phyloP scores from a whole-genome alignment of 2,797 vertebrate species.

The Bucorvus abyssinicus region DNA sequence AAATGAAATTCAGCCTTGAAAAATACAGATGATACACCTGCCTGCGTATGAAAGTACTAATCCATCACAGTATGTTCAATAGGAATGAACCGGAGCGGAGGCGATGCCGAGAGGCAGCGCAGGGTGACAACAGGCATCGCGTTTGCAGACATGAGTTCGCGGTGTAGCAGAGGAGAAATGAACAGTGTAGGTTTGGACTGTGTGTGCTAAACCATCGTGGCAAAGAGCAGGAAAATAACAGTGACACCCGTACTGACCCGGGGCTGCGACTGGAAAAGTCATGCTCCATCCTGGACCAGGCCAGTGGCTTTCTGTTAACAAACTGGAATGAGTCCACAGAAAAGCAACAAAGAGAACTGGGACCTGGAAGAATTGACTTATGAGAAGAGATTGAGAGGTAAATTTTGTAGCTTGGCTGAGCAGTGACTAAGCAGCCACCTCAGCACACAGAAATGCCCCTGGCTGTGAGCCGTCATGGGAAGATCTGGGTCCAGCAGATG shows the following conservation, averaged over 20 bases:
- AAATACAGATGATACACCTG: not conserved
- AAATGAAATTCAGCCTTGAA: slow-evolving; percentile 3
- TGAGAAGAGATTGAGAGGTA: not conserved
- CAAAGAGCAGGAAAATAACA: not conserved
- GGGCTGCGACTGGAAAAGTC: not conserved
- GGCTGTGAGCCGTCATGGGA: not conserved
- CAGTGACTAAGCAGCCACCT: not conserved
- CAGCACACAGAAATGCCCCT: not conserved
- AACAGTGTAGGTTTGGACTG: not conserved
- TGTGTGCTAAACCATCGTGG: not conserved
- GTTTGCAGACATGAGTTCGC: not conserved
- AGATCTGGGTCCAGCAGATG: not conserved
- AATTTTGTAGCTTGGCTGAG: not conserved
- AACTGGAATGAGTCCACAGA: not conserved
- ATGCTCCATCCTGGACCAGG: not conserved
- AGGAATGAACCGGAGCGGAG: not conserved
- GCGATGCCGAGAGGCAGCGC: not conserved
- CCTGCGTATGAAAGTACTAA: not conserved
- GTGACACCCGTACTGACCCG: not conserved
- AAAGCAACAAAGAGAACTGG: not conserved
- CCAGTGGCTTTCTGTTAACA: not conserved
- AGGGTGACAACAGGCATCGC: not conserved
- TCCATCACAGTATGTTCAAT: not conserved
- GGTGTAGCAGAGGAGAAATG: not conserved
- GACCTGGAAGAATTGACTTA: not conserved